Evolutionary conservation across 2,113 vertebrate species (phyloP), one percentile per base, ranked within the genome.

Genomic region (Rhinopomastus cyanomelas): DNA sequence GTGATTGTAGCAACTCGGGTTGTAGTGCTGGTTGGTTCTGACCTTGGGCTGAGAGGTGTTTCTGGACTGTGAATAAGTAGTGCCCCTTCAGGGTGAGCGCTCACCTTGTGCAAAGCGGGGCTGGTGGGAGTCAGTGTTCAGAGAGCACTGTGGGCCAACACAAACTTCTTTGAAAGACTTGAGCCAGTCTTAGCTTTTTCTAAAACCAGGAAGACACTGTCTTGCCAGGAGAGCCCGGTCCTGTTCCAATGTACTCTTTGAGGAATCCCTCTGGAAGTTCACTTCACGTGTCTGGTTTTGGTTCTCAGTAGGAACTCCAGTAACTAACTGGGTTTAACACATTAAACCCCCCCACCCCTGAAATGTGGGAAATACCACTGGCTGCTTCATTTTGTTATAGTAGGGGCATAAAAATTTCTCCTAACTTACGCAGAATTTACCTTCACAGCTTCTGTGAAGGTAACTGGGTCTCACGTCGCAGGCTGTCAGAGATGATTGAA

Each of bases 101-200:
- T 86, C 8, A 2, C 65, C 77, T 51, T 49, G 36, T 77, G 8
- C 29, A 48, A 55, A 84, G 88, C 62, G 46, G 53, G 25, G 23
- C 23, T 85, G 67, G 82, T 30, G 2, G 16, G 22, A 26, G 4
- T 48, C 30, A 12, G 8, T 52, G 23, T 73, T 89, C 37, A 86
- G 77, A 60, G 42, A 39, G 46, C 44, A 57, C 39, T 42, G 22
- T 12, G 53, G 32, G 78, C 95, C 94, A 92, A 82, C 62, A 85
- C 32, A 93, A 92, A 85, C 81, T 94, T 55, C 16, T 92, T 17
- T 82, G 71, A 59, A 92, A 87, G 62, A n/a, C 69, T 84, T 55
- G 39, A 86, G 69, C 32, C 9, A 6, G 36, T 72, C 55, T 79
- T 88, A 71, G 37, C 78, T 88, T 88, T 93, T 90, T 66, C 81